These are phyloP conservation scores for Campodea augens DNA, from an alignment of 1,140 invertebrate genomes.

Conservation along the genomic window DNA sequence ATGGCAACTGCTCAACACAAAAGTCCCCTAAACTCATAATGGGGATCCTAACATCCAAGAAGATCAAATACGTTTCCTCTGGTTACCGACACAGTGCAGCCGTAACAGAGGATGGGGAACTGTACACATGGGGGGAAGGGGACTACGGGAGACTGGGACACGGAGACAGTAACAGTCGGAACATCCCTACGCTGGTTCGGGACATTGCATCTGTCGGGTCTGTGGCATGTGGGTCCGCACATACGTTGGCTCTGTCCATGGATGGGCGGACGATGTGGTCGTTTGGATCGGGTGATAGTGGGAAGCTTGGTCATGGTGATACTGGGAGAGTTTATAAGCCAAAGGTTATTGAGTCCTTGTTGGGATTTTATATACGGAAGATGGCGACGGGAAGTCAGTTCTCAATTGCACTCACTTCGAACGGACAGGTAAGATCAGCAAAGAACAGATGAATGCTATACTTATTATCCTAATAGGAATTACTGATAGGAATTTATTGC, in stretches of 20 bases:
- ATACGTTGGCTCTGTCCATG: slow-evolving; percentile 37
- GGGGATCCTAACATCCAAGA: slow-evolving; percentile 27
- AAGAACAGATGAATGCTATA: slow-evolving; percentile 8
- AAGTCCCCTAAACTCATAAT: slow-evolving; percentile 31
- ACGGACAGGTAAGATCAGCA: slow-evolving; percentile 27
- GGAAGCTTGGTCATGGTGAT: slow-evolving; percentile 40
- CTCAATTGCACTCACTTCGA: slow-evolving; percentile 36
- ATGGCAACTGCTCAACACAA: slow-evolving; percentile 34
- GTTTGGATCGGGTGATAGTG: slow-evolving; percentile 38
- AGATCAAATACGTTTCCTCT: slow-evolving; percentile 33
- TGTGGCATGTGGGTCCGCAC: slow-evolving; percentile 40
- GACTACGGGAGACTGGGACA: slow-evolving; percentile 40
- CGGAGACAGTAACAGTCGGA: slow-evolving; percentile 30
- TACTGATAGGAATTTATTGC: slow-evolving; percentile 10
- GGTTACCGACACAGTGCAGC: slow-evolving; percentile 41
- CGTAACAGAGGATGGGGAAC: slow-evolving; percentile 31
- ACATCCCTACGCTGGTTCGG: slow-evolving; percentile 34
- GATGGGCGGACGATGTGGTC: slow-evolving; percentile 45
- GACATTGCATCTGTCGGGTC: slow-evolving; percentile 35
- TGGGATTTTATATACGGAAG: slow-evolving; percentile 35
- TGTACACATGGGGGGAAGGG: slow-evolving; percentile 43
- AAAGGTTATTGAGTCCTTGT: slow-evolving; percentile 38
- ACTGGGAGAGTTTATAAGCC: slow-evolving; percentile 33
- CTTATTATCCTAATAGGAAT: slow-evolving; percentile 11
- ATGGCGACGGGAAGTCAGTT: slow-evolving; percentile 38